Evolutionary conservation across 2,888 invertebrate genomes (phyloP).

Genomic region (Helicoverpa assulta): DNA sequence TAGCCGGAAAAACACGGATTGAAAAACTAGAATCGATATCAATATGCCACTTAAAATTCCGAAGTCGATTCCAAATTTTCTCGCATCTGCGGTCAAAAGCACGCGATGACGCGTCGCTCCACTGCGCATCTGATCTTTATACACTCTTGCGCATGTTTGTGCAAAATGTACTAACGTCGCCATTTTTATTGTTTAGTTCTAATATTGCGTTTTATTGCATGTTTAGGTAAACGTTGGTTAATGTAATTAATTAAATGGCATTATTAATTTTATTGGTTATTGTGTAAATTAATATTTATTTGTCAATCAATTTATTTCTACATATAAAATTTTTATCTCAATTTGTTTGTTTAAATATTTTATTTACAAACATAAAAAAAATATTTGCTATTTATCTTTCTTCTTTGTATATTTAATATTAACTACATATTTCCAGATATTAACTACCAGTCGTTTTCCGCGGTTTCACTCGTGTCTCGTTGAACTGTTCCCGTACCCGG

Average conservation of each 20-base stretch:
- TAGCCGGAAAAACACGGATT: background rate
- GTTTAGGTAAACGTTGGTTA: background rate
- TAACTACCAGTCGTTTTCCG: too few relatives aligned
- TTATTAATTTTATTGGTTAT: too few relatives aligned
- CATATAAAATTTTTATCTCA: too few relatives aligned
- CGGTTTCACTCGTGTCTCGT: too few relatives aligned
- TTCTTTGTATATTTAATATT: too few relatives aligned
- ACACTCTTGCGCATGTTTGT: background rate
- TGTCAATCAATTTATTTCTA: too few relatives aligned
- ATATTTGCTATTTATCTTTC: too few relatives aligned
- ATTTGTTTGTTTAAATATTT: too few relatives aligned
- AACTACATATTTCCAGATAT: too few relatives aligned
- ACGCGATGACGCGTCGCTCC: conserved; percentile 36
- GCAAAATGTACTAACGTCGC: background rate
- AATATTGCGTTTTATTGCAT: conserved; percentile 10
- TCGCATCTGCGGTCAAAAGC: conserved; percentile 17
- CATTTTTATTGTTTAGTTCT: conserved; percentile 21
- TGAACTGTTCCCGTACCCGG: too few relatives aligned
- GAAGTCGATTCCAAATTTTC: conserved; percentile 28
- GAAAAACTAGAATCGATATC: conserved; percentile 11
- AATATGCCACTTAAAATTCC: conserved; percentile 26
- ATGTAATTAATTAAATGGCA: background rate
- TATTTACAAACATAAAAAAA: too few relatives aligned
- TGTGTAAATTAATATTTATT: too few relatives aligned
- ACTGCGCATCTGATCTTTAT: conserved; percentile 12